Evolutionary conservation across 2,113 vertebrate species (phyloP).

Genomic region (Campylomormyrus numenius): DNA sequence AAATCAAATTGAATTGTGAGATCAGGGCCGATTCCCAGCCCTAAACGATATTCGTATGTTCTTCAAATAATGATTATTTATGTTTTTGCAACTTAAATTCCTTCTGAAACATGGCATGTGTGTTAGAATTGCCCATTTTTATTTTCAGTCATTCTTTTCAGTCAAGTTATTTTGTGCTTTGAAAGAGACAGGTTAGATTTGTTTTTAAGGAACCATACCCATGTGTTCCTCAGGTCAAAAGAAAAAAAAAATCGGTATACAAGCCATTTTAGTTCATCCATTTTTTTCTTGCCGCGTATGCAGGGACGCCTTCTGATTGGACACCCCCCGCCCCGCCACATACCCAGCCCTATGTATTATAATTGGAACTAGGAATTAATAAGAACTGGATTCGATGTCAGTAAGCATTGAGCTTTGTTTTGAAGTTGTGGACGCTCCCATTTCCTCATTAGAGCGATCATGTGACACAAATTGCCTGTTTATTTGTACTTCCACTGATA

Average conservation of each 20-base stretch:
- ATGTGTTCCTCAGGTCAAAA: neutral
- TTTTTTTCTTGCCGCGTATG: neutral
- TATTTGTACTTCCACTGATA: neutral
- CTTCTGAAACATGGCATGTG: neutral
- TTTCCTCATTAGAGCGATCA: neutral
- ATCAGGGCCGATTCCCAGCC: neutral
- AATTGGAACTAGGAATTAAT: too few relatives aligned
- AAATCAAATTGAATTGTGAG: neutral
- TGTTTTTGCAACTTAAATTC: neutral
- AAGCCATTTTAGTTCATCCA: neutral
- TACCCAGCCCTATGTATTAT: too few relatives aligned
- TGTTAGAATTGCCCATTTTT: neutral
- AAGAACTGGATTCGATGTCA: too few relatives aligned
- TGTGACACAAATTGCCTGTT: neutral
- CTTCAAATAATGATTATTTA: neutral
- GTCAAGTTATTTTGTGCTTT: neutral
- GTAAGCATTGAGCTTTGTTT: neutral
- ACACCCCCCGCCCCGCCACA: neutral
- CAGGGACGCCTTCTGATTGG: neutral
- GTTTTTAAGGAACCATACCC: neutral
- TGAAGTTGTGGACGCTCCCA: neutral
- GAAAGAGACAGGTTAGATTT: neutral
- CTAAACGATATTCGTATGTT: neutral
- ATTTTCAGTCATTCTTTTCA: neutral
- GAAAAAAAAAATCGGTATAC: neutral